Percentiles rank a stretch among this genome's conserved stretches.
phyloP scores from a whole-genome alignment of 2,113 vertebrate genomes.

The Mixornis gularis region DNA sequence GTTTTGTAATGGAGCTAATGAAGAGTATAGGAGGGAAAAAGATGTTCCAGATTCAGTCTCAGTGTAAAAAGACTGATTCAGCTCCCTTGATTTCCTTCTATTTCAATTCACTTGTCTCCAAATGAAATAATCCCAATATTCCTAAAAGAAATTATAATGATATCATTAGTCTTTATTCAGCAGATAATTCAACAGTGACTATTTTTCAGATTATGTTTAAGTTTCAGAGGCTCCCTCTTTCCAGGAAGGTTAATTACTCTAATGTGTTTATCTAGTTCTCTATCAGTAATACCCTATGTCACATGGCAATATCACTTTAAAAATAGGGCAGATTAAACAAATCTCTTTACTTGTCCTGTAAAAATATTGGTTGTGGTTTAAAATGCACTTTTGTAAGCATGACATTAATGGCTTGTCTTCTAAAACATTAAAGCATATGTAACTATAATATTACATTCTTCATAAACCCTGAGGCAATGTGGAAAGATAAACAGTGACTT shows the following conservation, averaged over 20 bases:
- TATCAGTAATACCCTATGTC: conserved; percentile 60
- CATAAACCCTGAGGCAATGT: not conserved
- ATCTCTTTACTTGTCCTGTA: conserved; percentile 73
- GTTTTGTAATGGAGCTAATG: not conserved
- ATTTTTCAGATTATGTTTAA: conserved; percentile 40
- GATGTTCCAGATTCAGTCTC: not conserved
- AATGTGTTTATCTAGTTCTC: conserved; percentile 62
- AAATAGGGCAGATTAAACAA: conserved; percentile 84
- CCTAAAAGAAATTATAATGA: conserved; percentile 33
- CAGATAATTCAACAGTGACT: conserved; percentile 8
- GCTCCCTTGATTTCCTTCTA: not conserved
- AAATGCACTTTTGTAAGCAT: conserved; percentile 12
- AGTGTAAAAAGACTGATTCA: not conserved
- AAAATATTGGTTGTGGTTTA: conserved; percentile 60
- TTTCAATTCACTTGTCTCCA: not conserved
- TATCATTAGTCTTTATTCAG: conserved; percentile 19
- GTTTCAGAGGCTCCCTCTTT: conserved; percentile 42
- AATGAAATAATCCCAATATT: not conserved
- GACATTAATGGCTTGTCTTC: conserved; percentile 19
- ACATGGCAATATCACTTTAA: conserved; percentile 61
- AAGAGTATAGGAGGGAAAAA: not conserved
- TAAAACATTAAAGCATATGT: conserved; percentile 2
- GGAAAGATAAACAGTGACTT: not conserved
- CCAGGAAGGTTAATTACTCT: conserved; percentile 60
- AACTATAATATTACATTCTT: conserved; percentile 7